A percentile compares a stretch with the other conserved stretches of the same genome.
phyloP scores from a whole-genome alignment of 1,140 invertebrate genomes.

The Stegodyphus mimosarum region DNA sequence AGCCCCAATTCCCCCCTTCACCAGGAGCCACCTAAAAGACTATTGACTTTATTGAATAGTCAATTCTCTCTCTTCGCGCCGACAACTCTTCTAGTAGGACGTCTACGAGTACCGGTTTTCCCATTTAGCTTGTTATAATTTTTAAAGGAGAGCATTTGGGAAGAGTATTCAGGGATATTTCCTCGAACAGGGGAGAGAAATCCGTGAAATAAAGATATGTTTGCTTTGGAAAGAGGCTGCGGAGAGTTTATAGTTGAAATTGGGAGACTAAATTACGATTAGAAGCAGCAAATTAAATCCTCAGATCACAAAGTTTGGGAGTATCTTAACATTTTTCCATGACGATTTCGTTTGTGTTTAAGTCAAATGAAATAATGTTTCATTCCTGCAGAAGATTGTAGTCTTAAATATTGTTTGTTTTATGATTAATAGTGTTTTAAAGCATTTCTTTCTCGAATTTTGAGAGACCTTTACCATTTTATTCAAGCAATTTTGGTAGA shows the following conservation, averaged over 20 bases:
- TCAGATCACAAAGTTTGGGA: no score
- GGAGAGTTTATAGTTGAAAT: not conserved
- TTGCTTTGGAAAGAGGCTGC: not conserved
- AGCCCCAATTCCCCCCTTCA: not conserved
- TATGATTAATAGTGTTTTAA: no score
- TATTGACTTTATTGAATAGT: slow-evolving; percentile 52
- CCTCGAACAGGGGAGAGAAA: not conserved
- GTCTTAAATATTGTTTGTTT: no score
- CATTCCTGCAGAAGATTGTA: no score
- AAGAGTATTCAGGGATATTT: not conserved
- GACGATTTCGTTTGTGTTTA: no score
- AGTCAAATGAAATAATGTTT: no score
- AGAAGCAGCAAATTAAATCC: no score
- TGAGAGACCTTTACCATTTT: no score
- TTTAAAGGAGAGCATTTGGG: not conserved
- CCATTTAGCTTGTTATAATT: not conserved
- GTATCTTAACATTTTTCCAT: no score
- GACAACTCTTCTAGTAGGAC: not conserved
- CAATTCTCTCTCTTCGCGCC: slow-evolving; percentile 1
- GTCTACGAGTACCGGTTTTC: not conserved
- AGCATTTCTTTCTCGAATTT: no score
- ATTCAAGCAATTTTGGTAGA: no score
- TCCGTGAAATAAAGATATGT: not conserved
- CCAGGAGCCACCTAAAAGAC: not conserved
- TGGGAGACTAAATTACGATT: not conserved